Base-by-base conservation (phyloP, 2,888 invertebrate genomes). In the Hirtodrosophila alboralis region DNA sequence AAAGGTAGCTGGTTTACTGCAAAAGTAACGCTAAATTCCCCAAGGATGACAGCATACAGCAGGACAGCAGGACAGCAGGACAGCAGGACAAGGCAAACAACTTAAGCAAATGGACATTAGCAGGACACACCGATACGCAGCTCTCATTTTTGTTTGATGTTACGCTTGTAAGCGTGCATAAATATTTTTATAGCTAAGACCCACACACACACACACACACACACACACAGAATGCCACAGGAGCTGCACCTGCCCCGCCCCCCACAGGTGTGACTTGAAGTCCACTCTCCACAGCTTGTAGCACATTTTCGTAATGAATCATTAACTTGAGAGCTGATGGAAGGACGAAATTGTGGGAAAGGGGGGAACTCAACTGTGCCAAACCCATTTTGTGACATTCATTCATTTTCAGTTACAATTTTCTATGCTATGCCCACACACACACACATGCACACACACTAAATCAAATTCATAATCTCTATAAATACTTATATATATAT, bases 231-330 rank as follows among this genome's bases (percentile, higher is more conserved):
- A 38, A 31, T 14, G 28, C 36, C 34, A 31, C 10, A 36, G 45
- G 28, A 48, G 51, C 51, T 72, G 68, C 72, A 64, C 52, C 68
- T 70, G 62, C 52, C 51, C 5, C 74, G 57, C 52, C 68, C 73
- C 56, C 52, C 51, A 4, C 74, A 73, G 68, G 74, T 73, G 72
- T 72, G 31, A 72, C 61, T 41, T 23, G 34, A 36, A 28, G 28
- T 33, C 21, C 21, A 31, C 53, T 61, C 27, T 16, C 13, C 28
- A 31, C 44, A 52, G 51, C 62, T 49, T 48, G 51, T 45, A 51
- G 61, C 64, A 47, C 70, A 81, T 62, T 84, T 69, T 69, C 75
- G 59, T 65, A 81, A 74, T 84, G 78, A 65, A 65, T 73, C 73
- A 64, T 74, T 62, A 57, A 62, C 45, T 30, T 31, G 27, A 27